Evolutionary conservation across 2,797 vertebrate species (phyloP).

Genomic region (Sebastes elongatus): DNA sequence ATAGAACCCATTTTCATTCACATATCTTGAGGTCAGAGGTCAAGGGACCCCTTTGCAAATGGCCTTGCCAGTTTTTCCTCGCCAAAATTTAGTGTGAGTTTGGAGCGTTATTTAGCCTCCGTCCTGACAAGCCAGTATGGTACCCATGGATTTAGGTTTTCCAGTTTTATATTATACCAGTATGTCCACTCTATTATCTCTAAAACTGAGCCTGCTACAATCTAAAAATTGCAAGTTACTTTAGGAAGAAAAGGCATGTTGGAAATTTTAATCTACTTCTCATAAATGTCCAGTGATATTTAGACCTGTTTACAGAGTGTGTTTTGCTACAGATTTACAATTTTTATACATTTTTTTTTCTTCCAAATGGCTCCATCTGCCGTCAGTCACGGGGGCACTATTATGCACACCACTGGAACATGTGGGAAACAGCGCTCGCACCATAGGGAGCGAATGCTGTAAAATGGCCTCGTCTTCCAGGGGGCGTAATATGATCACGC

Average conservation of each 20-base stretch:
- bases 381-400: neutral
- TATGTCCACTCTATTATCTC: too few species aligned
- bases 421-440: neutral
- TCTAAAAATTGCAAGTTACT: too few species aligned
- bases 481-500: neutral
- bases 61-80: too few species aligned
- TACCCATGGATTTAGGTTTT: too few species aligned
- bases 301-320: neutral
- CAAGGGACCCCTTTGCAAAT: too few species aligned
- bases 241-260: neutral
- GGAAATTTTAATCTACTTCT: neutral
- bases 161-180: neutral
- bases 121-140: too few species aligned
- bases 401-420: neutral
- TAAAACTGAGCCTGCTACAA: too few species aligned
- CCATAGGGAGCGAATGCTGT: slow-evolving; percentile 2
- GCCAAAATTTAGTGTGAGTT: too few species aligned
- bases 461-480: slow-evolving; percentile 2
- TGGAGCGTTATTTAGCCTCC: too few species aligned
- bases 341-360: neutral
- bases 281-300: neutral
- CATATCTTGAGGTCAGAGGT: too few species aligned
- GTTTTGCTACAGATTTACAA: neutral
- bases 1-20: too few species aligned
- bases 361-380: neutral